A percentile compares a stretch with the other conserved stretches of the same genome.
Evolutionary conservation across 2,113 vertebrate species (phyloP).

Genomic region (Strigops habroptila): DNA sequence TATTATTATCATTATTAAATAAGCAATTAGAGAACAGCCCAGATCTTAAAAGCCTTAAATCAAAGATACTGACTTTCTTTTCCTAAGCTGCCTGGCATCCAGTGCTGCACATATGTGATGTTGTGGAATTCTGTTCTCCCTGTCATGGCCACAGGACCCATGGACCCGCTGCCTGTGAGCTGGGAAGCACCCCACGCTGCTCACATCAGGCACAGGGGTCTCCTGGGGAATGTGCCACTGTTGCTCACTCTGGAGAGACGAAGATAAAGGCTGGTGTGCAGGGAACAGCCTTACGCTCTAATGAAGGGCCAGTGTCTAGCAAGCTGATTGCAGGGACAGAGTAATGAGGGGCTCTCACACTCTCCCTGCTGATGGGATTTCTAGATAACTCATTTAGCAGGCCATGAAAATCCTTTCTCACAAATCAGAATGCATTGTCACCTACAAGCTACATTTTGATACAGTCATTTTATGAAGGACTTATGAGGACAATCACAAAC

Average conservation of each 20-base stretch:
- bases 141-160: neutral
- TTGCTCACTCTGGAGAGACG: neutral
- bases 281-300: neutral
- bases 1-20: neutral
- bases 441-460: neutral
- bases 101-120: neutral
- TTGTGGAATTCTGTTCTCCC: neutral
- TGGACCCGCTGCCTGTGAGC: fast-evolving
- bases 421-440: neutral
- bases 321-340: neutral
- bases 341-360: neutral
- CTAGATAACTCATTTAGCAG: neutral
- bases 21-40: neutral
- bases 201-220: neutral
- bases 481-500: neutral
- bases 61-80: neutral
- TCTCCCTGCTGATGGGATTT: neutral
- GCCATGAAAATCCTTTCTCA: neutral
- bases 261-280: neutral
- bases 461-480: neutral
- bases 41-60: neutral
- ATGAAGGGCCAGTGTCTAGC: neutral
- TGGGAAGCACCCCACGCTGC: neutral
- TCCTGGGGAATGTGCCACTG: neutral
- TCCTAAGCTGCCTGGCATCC: neutral